phyloP scores from a whole-genome alignment of 2,113 vertebrate genomes.

The Butorides virescens region DNA sequence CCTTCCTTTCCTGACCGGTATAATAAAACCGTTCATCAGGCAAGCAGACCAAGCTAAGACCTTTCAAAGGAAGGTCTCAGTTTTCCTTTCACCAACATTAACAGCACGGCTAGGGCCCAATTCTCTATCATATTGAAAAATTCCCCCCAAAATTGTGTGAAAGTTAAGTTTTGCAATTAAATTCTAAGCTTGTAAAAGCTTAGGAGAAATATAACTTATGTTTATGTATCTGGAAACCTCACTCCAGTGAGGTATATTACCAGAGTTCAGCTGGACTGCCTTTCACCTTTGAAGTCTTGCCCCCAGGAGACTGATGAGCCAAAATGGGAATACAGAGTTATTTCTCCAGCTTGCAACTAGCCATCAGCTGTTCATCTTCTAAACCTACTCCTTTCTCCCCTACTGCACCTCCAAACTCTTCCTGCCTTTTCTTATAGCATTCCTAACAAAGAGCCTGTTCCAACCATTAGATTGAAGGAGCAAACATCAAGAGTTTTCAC shows the following conservation, averaged over 20 bases:
- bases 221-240: not conserved
- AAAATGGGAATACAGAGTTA: constrained; percentile 37
- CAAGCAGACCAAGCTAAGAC: not conserved
- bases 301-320: not conserved
- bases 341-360: constrained; percentile 1
- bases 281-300: constrained; percentile 20
- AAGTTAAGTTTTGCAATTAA: not conserved
- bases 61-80: not conserved
- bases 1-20: not conserved
- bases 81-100: not conserved
- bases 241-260: not conserved
- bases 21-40: not conserved
- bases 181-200: not conserved
- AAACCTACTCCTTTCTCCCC: not conserved
- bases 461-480: not conserved
- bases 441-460: not conserved
- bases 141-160: not conserved
- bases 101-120: not conserved
- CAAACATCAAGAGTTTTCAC: not conserved
- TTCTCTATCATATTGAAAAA: not conserved
- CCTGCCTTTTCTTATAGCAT: not conserved
- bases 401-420: not conserved
- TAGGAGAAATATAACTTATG: not conserved
- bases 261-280: not conserved
- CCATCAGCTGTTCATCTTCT: constrained; percentile 1